Base-by-base conservation (phyloP, 2,797 vertebrate genomes). In the Anguilla marmorata region DNA sequence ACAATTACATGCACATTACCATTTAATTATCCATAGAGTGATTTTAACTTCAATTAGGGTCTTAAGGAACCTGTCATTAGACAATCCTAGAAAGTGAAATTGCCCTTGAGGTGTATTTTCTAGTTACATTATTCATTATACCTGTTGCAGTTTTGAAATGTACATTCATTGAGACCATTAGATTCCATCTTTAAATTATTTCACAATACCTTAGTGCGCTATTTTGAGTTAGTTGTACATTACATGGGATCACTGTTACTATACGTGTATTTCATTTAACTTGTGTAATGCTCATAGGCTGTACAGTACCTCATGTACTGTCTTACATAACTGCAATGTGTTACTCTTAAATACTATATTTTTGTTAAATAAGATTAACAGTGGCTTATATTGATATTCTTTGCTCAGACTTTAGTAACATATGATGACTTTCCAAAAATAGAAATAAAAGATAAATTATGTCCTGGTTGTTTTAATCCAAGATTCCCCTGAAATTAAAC, bases 381-480 rank as follows among this genome's bases (percentile, higher is more conserved):
- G 7, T 27, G n/a, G n/a, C 8, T 54, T 27, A 58, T 84, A 27
- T 8, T 85, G 24, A 63, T 63, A 19, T n/a, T 19, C 37, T 4
- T 69, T 50, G 4, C 3, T 86, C n/a, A 74, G 41, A 86, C 24
- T 86, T 72, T 74, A 27, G 33, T 50, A 48, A 74, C 85, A 85
- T 72, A 50, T 58, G 11, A 86, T 72, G 21, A 24, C 48, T 14
- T 79, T 87, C 52, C 52, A 60, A n/a, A 74, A 76, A 50, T 76
- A 54, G n/a, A 33, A 14, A 66, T 41, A 30, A 58, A 76, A 50
- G 66, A 33, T 27, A 72, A 52, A 80, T 79, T 56, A 37, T 87
- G 86, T 27, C 86, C 86, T 80, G 30, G 50, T 79, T 87, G 27
- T 41, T 80, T 79, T 27, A 87, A 56, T 87, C 72, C 72, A 1